Percentiles rank a stretch among this genome's conserved stretches.
These are phyloP conservation scores for Epirrhoe alternata DNA, from an alignment of 2,888 invertebrate genomes.

Conservation along the genomic window DNA sequence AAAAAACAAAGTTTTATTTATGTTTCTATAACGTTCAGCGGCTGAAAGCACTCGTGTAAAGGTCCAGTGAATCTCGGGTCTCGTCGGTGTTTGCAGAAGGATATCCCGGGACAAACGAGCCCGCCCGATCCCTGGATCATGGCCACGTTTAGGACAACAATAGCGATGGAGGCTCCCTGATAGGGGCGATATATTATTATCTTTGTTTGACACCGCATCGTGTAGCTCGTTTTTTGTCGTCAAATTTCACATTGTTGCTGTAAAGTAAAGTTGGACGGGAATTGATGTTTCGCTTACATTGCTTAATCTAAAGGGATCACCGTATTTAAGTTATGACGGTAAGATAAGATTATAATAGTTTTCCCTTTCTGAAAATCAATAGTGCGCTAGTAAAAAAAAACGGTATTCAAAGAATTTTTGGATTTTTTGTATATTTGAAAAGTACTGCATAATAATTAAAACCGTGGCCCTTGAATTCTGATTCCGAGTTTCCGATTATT, in stretches of 20 bases:
- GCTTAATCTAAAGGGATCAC: slow-evolving; percentile 19
- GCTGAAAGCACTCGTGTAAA: slow-evolving; percentile 77
- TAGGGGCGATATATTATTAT: slow-evolving; percentile 79
- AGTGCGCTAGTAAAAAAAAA: background rate
- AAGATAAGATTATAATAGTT: background rate
- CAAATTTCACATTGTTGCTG: slow-evolving; percentile 74
- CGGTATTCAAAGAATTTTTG: too few species aligned
- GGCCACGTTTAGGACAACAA: slow-evolving; percentile 76
- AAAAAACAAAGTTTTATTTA: slow-evolving; percentile 53
- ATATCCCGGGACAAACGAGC: slow-evolving; percentile 82
- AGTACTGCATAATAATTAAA: too few species aligned
- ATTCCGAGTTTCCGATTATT: too few species aligned
- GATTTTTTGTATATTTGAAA: too few species aligned
- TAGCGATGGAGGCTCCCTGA: slow-evolving; percentile 73
- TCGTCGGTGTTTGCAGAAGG: slow-evolving; percentile 80
- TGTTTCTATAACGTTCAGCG: slow-evolving; percentile 68
- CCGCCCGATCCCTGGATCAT: slow-evolving; percentile 74
- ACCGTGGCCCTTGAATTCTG: too few species aligned
- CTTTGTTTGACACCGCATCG: slow-evolving; percentile 79
- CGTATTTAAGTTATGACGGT: slow-evolving; percentile 3
- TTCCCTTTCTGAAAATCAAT: background rate
- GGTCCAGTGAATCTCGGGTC: slow-evolving; percentile 81
- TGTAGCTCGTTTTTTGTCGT: slow-evolving; percentile 78
- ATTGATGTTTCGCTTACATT: slow-evolving; percentile 36
- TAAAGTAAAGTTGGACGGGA: slow-evolving; percentile 62